These are phyloP conservation scores for Crossocerus cetratus DNA, from an alignment of 2,888 invertebrate species.

Conservation along the genomic window DNA sequence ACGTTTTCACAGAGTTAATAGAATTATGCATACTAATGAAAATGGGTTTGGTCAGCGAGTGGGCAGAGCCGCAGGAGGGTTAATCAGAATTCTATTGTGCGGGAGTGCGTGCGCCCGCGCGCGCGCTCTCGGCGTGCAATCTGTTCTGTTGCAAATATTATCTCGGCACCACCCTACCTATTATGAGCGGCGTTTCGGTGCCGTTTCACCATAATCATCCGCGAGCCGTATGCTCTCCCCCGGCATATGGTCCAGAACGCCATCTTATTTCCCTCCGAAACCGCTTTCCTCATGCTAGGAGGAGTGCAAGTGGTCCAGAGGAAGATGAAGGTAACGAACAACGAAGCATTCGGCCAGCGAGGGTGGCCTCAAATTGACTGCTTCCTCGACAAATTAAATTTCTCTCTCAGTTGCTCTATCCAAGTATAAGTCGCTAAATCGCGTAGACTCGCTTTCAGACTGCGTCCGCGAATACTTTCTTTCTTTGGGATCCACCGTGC, in stretches of 20 bases:
- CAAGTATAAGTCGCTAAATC: constrained; percentile 31
- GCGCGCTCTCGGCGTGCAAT: constrained; percentile 22
- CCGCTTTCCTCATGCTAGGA: constrained; percentile 15
- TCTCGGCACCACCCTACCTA: constrained; percentile 28
- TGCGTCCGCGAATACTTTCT: constrained; percentile 8
- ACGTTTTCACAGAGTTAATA: too few species aligned
- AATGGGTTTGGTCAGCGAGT: too few species aligned
- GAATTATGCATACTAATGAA: too few species aligned
- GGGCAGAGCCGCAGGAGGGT: not conserved
- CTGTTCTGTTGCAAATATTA: constrained; percentile 45
- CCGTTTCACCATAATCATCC: constrained; percentile 51
- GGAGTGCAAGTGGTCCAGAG: not conserved
- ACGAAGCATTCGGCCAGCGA: constrained; percentile 12
- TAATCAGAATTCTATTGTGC: constrained; percentile 11
- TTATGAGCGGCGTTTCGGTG: constrained; percentile 26
- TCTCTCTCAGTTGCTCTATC: constrained; percentile 13
- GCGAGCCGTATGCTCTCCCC: constrained; percentile 43
- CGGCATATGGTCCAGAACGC: constrained; percentile 46
- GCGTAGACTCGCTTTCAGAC: constrained; percentile 26
- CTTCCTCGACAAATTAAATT: constrained; percentile 49
- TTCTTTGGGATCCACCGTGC: not conserved
- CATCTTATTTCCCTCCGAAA: constrained; percentile 28
- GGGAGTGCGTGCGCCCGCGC: not conserved
- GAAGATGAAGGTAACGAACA: not conserved
- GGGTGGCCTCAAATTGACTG: constrained; percentile 38